These are phyloP conservation scores for Harpagifer antarcticus DNA, from an alignment of 2,797 vertebrate genomes.

Conservation along the genomic window DNA sequence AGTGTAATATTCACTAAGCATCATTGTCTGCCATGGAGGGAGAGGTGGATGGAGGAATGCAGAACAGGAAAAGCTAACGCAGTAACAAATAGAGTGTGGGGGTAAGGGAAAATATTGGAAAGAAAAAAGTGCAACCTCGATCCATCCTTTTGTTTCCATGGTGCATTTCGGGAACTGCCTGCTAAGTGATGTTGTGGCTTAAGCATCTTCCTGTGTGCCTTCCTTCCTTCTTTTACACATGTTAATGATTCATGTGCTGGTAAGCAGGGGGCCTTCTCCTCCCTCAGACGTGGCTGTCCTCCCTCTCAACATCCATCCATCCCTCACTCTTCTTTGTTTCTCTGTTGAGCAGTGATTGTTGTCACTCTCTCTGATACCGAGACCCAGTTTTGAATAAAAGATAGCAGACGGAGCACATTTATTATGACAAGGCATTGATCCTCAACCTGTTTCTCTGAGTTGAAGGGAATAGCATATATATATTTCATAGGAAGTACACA, in stretches of 20 bases:
- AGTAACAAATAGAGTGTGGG: slow-evolving; percentile 8
- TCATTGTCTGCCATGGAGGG: slow-evolving; percentile 62
- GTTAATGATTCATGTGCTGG: slow-evolving; percentile 83
- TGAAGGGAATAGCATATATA: slow-evolving; percentile 25
- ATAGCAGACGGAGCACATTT: slow-evolving; percentile 60
- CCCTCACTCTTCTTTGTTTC: slow-evolving; percentile 53
- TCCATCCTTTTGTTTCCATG: not conserved
- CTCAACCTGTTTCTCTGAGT: slow-evolving; percentile 25
- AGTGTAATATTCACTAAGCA: slow-evolving; percentile 69
- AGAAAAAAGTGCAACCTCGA: not conserved
- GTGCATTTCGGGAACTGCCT: slow-evolving; percentile 15
- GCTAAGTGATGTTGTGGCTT: slow-evolving; percentile 70
- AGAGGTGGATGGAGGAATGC: slow-evolving; percentile 47
- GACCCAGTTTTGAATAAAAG: slow-evolving; percentile 61
- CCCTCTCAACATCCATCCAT: slow-evolving; percentile 53
- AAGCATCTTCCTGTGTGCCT: slow-evolving; percentile 65
- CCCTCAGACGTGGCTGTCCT: slow-evolving; percentile 70
- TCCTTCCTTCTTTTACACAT: slow-evolving; percentile 56
- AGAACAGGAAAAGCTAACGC: slow-evolving; percentile 5
- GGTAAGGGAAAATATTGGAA: slow-evolving; percentile 2
- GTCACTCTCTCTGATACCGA: slow-evolving; percentile 65
- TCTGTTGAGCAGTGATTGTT: slow-evolving; percentile 67
- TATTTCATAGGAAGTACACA: slow-evolving; percentile 25
- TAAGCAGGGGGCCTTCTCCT: slow-evolving; percentile 66
- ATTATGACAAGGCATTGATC: slow-evolving; percentile 50